Base-by-base conservation (phyloP, 1,140 invertebrate genomes). In the Drosophila equinoxialis region DNA sequence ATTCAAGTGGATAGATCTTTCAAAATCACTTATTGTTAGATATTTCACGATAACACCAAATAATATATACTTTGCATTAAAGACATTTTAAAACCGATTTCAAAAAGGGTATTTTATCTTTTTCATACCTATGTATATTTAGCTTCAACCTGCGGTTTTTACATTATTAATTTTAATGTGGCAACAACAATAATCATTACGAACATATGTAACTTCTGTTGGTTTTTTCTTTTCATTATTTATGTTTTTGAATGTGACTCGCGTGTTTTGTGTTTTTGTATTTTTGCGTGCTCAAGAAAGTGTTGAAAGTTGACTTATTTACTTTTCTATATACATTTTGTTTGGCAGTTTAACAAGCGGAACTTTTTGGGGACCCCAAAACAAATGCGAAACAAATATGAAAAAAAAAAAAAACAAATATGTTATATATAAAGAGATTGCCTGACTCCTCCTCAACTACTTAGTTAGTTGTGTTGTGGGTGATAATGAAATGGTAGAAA, bases 271-370 rank as follows among this genome's bases (percentile, higher is more conserved):
- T 37, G 17, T 37, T 59, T 2, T 23, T 26, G 57, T 59, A 37
- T 59, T 59, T 59, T 39, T 59, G 57, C 57, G 33, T 59, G 57
- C 57, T 62, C 39, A 58, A 33, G 30, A 68, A 62, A 42, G 57
- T 59, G 57, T 37, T 55, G 60, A 65, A 73, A 69, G 39, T 77
- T 66, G 39, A 63, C 42, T 75, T 8, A 58, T 35, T 58, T 17
- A 42, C 26, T 59, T 57, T 39, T 33, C 10, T 37, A 14, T 7
- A 14, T 30, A 55, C 5, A 37, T 59, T 59, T 59, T 37, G 33
- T 20, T 59, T 59, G 57, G 57, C 33, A 20, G 57, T 37, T 59
- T 59, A 59, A 59, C 35, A 59, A 59, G 57, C 57, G 57, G 57
- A 59, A 59, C 33, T 37, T 59, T 59, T 30, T 30, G 30, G 35